Percentiles rank a stretch among this genome's conserved stretches.
Conservation (phyloP, 2,888 invertebrate species). For the Drosophila algonquin region DNA sequence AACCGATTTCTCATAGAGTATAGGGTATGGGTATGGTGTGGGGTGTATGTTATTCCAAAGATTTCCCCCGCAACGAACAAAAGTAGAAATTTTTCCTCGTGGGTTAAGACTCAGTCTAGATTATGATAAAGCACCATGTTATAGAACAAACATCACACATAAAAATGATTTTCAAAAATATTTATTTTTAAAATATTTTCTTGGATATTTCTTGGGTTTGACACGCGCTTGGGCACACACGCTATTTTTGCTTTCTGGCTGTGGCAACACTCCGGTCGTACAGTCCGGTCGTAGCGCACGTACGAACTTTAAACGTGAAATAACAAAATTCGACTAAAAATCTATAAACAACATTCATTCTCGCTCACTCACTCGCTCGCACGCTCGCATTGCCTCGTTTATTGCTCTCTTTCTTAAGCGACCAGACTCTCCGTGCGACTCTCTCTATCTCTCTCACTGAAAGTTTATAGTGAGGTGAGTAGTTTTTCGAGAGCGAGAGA, state of each 20-base stretch:
- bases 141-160: constrained; percentile 26
- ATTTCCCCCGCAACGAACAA: background rate
- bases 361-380: constrained; percentile 26
- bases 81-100: background rate
- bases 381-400: constrained; percentile 18
- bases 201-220: background rate
- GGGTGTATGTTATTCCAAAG: background rate
- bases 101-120: constrained; percentile 38
- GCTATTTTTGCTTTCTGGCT: constrained; percentile 48
- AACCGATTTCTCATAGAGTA: constrained; percentile 4
- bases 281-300: constrained; percentile 78
- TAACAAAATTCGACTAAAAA: constrained; percentile 83
- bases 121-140: constrained; percentile 31
- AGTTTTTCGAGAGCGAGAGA: constrained; percentile 25
- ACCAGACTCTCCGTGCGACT: background rate
- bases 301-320: constrained; percentile 82
- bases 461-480: constrained; percentile 15
- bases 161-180: constrained; percentile 39
- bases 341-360: constrained; percentile 77
- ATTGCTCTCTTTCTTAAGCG: constrained; percentile 48
- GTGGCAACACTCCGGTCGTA: constrained; percentile 59
- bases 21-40: background rate
- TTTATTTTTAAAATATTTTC: background rate
- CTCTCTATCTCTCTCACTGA: constrained; percentile 10
- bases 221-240: constrained; percentile 7